Evolutionary conservation across 2,113 vertebrate genomes (phyloP).

Genomic region (Myocastor coypus): DNA sequence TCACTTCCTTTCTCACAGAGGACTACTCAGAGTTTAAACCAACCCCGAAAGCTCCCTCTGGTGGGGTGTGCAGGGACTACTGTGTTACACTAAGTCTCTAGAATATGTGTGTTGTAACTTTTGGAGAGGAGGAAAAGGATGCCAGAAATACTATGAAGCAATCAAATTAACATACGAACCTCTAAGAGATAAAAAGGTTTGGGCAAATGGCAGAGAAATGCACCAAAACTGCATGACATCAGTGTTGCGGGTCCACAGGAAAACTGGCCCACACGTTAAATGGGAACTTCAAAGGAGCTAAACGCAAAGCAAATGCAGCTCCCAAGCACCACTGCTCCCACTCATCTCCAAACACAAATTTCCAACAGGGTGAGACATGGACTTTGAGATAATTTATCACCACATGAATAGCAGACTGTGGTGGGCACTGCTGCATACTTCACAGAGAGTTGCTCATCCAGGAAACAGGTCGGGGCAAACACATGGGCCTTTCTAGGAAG

Average conservation of each 20-base stretch:
- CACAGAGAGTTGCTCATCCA: slow-evolving; percentile 31
- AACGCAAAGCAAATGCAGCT: slow-evolving; percentile 75
- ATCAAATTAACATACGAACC: neutral
- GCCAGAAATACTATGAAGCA: neutral
- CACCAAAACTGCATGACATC: neutral
- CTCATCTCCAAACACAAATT: slow-evolving; percentile 79
- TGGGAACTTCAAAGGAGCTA: slow-evolving; percentile 48
- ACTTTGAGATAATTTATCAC: slow-evolving; percentile 75
- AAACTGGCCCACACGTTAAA: neutral
- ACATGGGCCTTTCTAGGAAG: neutral
- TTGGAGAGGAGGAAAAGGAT: neutral
- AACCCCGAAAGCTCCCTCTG: slow-evolving; percentile 52
- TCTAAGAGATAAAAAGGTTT: neutral
- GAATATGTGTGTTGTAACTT: neutral
- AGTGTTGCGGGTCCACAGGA: slow-evolving; percentile 11
- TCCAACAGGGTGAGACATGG: slow-evolving; percentile 76
- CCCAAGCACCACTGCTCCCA: slow-evolving; percentile 61
- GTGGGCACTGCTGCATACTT: slow-evolving; percentile 61
- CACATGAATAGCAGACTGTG: slow-evolving; percentile 23
- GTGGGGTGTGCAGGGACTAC: neutral
- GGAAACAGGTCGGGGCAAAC: slow-evolving; percentile 30
- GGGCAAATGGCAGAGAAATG: neutral
- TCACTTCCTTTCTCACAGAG: neutral
- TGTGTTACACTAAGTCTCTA: neutral
- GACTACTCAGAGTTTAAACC: neutral